Evolutionary conservation across 2,113 vertebrate species (phyloP).

Genomic region (Cavia porcellus): DNA sequence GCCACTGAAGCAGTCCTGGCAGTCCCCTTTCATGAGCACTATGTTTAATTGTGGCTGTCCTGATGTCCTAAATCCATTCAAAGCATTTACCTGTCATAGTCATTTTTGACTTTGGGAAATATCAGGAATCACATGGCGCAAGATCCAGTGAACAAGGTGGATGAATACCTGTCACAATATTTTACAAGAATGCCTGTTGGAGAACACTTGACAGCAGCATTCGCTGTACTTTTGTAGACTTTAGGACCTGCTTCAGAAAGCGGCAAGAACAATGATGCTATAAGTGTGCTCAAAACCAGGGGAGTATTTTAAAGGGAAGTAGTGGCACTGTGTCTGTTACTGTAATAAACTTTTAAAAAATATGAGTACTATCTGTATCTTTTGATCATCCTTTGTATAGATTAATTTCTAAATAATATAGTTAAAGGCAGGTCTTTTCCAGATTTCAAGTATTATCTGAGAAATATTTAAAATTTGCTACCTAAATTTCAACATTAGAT

Average conservation of each 20-base stretch:
- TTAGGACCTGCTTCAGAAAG: neutral
- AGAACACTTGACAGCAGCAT: neutral
- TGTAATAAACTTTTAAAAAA: neutral
- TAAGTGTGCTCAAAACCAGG: no score
- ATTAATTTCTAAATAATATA: neutral
- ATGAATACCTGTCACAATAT: neutral
- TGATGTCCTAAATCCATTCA: neutral
- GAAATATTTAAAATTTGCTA: constrained; percentile 16
- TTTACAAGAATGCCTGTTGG: neutral
- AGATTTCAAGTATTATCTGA: constrained; percentile 28
- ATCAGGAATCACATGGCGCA: neutral
- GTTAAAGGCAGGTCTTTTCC: neutral
- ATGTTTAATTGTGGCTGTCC: neutral
- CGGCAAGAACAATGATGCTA: neutral
- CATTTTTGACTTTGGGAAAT: neutral
- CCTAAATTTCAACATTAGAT: constrained; percentile 10
- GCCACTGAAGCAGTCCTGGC: neutral
- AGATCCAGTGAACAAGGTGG: neutral
- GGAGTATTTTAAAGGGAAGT: neutral
- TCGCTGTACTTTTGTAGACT: neutral
- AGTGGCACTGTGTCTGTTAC: neutral
- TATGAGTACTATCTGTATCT: neutral
- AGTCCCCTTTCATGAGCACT: neutral
- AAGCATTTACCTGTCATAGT: neutral
- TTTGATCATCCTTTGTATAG: neutral